Percentiles rank a stretch among this genome's conserved stretches.
These are phyloP conservation scores for Melikaiella ostensackeni DNA, from an alignment of 2,888 invertebrate species.

Conservation along the genomic window DNA sequence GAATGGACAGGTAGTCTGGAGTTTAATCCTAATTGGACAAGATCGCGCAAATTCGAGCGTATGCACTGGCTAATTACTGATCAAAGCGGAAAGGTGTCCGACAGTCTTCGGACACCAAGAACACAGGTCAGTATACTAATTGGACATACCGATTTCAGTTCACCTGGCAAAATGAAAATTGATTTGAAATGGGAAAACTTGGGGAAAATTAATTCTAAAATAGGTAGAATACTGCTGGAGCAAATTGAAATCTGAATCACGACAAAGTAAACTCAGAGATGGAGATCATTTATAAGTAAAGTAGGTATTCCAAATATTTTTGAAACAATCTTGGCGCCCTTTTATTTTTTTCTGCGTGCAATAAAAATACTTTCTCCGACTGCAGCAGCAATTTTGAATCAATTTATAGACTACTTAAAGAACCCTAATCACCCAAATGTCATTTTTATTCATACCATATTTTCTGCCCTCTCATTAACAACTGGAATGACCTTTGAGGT, in stretches of 20 bases:
- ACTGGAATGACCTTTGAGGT: slow-evolving; percentile 20
- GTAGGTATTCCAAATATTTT: too few species aligned
- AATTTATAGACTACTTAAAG: slow-evolving; percentile 17
- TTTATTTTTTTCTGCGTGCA: neutral
- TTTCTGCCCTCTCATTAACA: slow-evolving; percentile 21
- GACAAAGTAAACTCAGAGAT: too few species aligned
- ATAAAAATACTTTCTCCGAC: neutral
- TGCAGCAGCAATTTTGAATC: neutral
- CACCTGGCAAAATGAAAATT: neutral
- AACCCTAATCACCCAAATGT: neutral
- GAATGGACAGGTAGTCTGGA: slow-evolving; percentile 50
- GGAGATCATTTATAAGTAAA: too few species aligned
- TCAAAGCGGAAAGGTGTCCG: slow-evolving; percentile 35
- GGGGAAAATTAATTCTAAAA: too few species aligned
- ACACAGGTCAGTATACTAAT: slow-evolving; percentile 1
- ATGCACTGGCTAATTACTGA: slow-evolving; percentile 53
- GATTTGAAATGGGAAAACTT: too few species aligned
- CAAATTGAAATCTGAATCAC: too few species aligned
- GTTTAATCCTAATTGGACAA: slow-evolving; percentile 56
- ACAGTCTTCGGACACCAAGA: neutral
- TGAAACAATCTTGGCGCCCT: neutral
- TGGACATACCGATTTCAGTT: slow-evolving; percentile 9
- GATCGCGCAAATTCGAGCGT: slow-evolving; percentile 54
- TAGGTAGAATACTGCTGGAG: too few species aligned
- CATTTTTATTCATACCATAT: neutral